Conservation (phyloP, 2,113 vertebrate species). For the Phoxinus phoxinus region DNA sequence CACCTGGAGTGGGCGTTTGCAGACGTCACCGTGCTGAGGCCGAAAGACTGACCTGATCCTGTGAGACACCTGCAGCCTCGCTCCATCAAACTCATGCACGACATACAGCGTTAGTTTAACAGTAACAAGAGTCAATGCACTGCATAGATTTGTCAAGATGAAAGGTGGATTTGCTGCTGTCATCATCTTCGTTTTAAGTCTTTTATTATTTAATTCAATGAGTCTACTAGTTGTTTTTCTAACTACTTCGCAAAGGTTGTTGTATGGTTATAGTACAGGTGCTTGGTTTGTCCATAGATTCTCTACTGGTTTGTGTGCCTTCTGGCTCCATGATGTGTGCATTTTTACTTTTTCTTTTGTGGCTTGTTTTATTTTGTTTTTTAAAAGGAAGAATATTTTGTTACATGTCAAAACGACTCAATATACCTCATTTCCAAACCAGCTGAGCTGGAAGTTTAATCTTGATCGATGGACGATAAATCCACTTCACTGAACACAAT, state of each 20-base stretch:
- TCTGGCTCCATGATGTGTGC: slow-evolving; percentile 62
- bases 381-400: slow-evolving; percentile 34
- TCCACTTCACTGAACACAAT: slow-evolving; percentile 67
- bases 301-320: slow-evolving; percentile 86
- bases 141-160: slow-evolving; percentile 82
- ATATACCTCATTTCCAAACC: slow-evolving; percentile 82
- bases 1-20: slow-evolving; percentile 12
- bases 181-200: slow-evolving; percentile 68
- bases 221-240: slow-evolving; percentile 8
- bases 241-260: not conserved
- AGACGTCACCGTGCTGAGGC: slow-evolving; percentile 40
- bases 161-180: slow-evolving; percentile 91
- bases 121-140: slow-evolving; percentile 83
- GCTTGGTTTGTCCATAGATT: slow-evolving; percentile 71
- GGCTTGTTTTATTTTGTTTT: not conserved
- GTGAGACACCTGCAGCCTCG: slow-evolving; percentile 55
- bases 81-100: not conserved
- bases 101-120: slow-evolving; percentile 80
- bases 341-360: not conserved
- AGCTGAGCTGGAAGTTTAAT: slow-evolving; percentile 75
- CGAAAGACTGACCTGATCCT: slow-evolving; percentile 69
- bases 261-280: slow-evolving; percentile 79
- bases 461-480: slow-evolving; percentile 50
- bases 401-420: slow-evolving; percentile 69
- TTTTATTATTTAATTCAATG: slow-evolving; percentile 50